These are phyloP conservation scores for Artibeus jamaicensis DNA, from an alignment of 2,797 vertebrate genomes.

Conservation along the genomic window DNA sequence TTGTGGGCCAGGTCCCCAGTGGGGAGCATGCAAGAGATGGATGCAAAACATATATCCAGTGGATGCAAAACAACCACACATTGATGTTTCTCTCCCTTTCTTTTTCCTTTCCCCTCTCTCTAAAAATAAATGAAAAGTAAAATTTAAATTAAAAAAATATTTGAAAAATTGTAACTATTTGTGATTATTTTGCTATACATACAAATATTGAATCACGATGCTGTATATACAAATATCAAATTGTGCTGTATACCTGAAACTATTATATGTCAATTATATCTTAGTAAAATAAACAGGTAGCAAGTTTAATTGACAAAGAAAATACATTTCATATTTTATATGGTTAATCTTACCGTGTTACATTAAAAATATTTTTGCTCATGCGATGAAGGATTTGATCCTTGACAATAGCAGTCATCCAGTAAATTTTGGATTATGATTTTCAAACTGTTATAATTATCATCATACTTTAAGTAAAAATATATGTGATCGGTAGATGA, in stretches of 20 bases:
- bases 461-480: conserved; percentile 43
- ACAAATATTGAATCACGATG: neutral
- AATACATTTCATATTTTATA: neutral
- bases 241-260: neutral
- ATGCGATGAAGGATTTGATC: neutral
- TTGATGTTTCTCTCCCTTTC: too few species aligned
- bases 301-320: neutral
- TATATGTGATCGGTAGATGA: neutral
- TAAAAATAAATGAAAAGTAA: too few species aligned
- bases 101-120: too few species aligned
- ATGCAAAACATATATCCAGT: too few species aligned
- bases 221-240: neutral
- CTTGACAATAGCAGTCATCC: neutral
- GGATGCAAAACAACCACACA: too few species aligned
- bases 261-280: neutral
- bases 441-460: conserved; percentile 10
- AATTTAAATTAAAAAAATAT: too few species aligned
- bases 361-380: conserved; percentile 7
- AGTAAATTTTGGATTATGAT: conserved; percentile 9
- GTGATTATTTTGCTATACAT: neutral
- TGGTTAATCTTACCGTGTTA: neutral
- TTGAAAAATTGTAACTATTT: neutral
- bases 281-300: neutral
- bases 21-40: too few species aligned
- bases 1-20: too few species aligned